phyloP scores from a whole-genome alignment of 2,888 invertebrate genomes.

The Hermodice carunculata region DNA sequence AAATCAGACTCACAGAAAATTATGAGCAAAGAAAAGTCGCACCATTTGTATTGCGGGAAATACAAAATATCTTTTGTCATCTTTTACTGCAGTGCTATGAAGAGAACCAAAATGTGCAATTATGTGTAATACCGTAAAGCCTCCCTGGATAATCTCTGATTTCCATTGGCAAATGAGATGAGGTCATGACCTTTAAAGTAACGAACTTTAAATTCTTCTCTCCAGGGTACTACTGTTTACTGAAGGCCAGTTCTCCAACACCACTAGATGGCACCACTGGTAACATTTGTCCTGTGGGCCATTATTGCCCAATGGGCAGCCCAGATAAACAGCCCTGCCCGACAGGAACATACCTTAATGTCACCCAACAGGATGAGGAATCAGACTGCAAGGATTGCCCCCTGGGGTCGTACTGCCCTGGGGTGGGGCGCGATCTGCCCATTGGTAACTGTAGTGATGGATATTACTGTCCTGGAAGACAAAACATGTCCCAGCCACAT shows the following conservation, averaged over 20 bases:
- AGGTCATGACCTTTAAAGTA: too few species aligned
- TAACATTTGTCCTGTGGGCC: slow-evolving; percentile 59
- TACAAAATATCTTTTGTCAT: too few species aligned
- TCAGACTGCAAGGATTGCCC: slow-evolving; percentile 51
- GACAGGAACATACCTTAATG: slow-evolving; percentile 50
- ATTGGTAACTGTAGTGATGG: slow-evolving; percentile 58
- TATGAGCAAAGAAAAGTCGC: too few species aligned
- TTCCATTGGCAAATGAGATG: too few species aligned
- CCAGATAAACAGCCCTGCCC: slow-evolving; percentile 47
- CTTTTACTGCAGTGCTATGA: too few species aligned
- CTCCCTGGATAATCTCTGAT: too few species aligned
- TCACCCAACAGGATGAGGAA: slow-evolving; percentile 48
- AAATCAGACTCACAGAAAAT: too few species aligned
- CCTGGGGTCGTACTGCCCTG: slow-evolving; percentile 54
- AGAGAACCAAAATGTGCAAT: too few species aligned
- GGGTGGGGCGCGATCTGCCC: slow-evolving; percentile 49
- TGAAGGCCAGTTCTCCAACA: slow-evolving; percentile 48
- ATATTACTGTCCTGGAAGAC: slow-evolving; percentile 63
- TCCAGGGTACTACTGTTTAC: slow-evolving; percentile 62
- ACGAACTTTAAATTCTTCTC: too few species aligned
- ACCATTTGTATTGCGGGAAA: too few species aligned
- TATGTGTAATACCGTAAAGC: too few species aligned
- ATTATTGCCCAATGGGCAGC: slow-evolving; percentile 59
- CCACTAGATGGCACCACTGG: slow-evolving; percentile 59
- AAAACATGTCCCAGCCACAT: slow-evolving; percentile 57